Percentiles rank a stretch among this genome's conserved stretches.
phyloP scores from a whole-genome alignment of 2,888 invertebrate genomes.

The Ditylenchus weischeri region DNA sequence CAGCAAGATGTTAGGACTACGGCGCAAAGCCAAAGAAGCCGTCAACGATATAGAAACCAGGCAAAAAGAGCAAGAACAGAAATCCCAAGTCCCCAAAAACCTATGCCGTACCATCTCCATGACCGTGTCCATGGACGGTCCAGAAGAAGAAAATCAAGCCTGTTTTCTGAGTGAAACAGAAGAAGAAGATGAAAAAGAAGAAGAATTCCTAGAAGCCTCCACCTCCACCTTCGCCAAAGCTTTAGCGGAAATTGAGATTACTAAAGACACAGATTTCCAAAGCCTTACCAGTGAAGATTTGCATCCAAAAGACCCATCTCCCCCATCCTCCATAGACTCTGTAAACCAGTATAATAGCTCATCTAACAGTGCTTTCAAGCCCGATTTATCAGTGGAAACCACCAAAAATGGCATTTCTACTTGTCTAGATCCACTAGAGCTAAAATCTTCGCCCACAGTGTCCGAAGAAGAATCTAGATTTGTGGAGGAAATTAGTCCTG shows the following conservation, averaged over 20 bases:
- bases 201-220: conserved; percentile 17
- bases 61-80: background rate
- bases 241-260: background rate
- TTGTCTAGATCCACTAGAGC: background rate
- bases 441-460: background rate
- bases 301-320: background rate
- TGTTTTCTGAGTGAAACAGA: background rate
- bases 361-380: background rate
- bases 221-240: conserved; percentile 8
- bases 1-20: background rate
- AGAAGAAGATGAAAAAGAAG: conserved; percentile 8
- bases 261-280: background rate
- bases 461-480: background rate
- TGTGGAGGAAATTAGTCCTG: background rate
- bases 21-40: background rate
- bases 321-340: background rate
- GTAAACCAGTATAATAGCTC: conserved; percentile 2
- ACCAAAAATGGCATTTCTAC: background rate
- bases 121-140: background rate
- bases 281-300: background rate
- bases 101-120: too few relatives aligned
- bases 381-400: too few relatives aligned
- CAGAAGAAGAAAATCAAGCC: background rate
- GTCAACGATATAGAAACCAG: background rate
- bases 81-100: too few relatives aligned